Evolutionary conservation across 2,888 invertebrate species (phyloP).

Genomic region (Spatulosminthurus flaviceps): DNA sequence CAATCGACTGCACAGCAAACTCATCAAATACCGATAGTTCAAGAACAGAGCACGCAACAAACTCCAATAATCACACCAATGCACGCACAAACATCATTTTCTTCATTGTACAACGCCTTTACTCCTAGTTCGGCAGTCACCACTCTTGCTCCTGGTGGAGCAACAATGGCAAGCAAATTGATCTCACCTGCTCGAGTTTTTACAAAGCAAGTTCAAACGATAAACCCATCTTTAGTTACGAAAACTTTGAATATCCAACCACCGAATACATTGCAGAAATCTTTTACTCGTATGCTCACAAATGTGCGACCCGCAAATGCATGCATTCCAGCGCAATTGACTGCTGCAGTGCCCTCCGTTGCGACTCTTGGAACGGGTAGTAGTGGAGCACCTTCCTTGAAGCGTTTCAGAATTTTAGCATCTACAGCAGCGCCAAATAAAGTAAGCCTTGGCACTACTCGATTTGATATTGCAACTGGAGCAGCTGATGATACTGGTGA

Average conservation of each 20-base stretch:
- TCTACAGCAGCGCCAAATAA: neutral
- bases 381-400: constrained; percentile 10
- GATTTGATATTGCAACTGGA: constrained; percentile 3
- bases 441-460: neutral
- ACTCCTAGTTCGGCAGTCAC: constrained; percentile 25
- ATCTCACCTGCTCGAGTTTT: constrained; percentile 25
- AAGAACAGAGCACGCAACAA: neutral
- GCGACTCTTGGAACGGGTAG: neutral
- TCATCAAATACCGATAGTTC: neutral
- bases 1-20: neutral
- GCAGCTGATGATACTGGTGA: neutral
- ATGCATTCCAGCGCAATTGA: neutral
- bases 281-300: neutral
- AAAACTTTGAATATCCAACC: neutral
- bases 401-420: constrained; percentile 27
- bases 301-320: neutral
- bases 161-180: constrained; percentile 45
- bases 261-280: neutral
- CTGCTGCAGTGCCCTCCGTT: neutral
- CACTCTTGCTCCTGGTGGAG: neutral
- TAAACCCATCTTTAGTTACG: neutral
- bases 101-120: constrained; percentile 27
- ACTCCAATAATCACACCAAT: neutral
- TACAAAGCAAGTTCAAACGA: neutral
- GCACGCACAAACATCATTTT: neutral